phyloP scores from a whole-genome alignment of 2,797 vertebrate genomes.

The Malurus splendens region DNA sequence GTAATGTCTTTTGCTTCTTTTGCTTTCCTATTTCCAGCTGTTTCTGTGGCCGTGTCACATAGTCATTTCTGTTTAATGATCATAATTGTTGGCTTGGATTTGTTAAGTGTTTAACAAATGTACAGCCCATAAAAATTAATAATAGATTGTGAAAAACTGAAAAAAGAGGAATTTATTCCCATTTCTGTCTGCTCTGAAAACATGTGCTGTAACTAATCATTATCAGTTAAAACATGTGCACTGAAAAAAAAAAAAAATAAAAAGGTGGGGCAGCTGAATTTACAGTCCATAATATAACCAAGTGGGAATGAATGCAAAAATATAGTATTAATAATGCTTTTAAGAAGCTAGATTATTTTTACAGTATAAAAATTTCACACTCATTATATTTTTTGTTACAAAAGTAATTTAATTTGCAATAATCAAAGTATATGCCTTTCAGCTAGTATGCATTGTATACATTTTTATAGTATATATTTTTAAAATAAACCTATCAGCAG shows the following conservation, averaged over 20 bases:
- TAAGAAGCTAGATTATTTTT: neutral
- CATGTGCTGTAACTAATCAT: neutral
- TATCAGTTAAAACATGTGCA: neutral
- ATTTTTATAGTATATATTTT: neutral
- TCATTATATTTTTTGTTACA: neutral
- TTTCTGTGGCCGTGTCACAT: neutral
- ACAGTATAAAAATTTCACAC: neutral
- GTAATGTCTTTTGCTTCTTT: neutral
- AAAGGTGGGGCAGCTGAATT: neutral
- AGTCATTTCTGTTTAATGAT: neutral
- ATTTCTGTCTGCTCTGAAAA: neutral
- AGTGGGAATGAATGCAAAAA: neutral
- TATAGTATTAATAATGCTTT: neutral
- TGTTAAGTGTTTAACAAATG: neutral
- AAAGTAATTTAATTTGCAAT: neutral
- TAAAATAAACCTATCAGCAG: neutral
- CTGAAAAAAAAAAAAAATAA: neutral
- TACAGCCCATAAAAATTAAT: neutral
- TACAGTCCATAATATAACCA: neutral
- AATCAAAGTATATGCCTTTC: neutral
- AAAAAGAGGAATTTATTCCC: neutral
- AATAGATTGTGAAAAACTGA: neutral
- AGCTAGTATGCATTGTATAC: neutral
- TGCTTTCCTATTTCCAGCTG: neutral
- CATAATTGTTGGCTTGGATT: neutral